These are phyloP conservation scores for Poeciliopsis presidionis DNA, from an alignment of 2,797 vertebrate genomes.

Conservation along the genomic window DNA sequence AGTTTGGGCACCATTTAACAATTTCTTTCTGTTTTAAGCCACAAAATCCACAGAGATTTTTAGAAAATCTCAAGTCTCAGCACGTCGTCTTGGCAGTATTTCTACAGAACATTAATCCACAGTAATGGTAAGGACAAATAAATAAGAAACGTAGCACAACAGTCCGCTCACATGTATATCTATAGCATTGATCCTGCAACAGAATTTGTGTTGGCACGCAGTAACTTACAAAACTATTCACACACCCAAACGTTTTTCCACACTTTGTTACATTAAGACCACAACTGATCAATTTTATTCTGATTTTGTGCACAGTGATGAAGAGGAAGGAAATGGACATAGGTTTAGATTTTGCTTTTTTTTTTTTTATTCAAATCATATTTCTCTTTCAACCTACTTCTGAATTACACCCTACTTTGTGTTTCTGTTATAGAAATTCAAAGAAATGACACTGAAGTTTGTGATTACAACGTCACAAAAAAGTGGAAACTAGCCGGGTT, in stretches of 20 bases:
- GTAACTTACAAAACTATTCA: not conserved
- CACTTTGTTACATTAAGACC: not conserved
- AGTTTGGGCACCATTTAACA: not conserved
- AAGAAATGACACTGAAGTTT: not conserved
- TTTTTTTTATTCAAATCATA: not conserved
- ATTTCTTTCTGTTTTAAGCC: constrained; percentile 10
- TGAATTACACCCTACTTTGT: not conserved
- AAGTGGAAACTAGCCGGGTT: no score
- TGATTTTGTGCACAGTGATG: not conserved
- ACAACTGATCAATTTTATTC: not conserved
- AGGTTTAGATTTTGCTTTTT: not conserved
- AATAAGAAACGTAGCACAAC: constrained; percentile 67
- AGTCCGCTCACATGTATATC: constrained; percentile 27
- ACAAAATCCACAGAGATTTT: not conserved
- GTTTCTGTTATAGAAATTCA: not conserved
- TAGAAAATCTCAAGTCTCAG: constrained; percentile 5
- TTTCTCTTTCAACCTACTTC: not conserved
- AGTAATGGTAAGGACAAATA: constrained; percentile 73
- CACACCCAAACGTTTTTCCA: not conserved
- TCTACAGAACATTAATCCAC: constrained; percentile 51
- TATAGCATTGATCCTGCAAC: constrained; percentile 40
- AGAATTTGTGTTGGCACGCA: constrained; percentile 24
- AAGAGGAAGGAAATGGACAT: not conserved
- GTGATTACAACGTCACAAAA: not conserved
- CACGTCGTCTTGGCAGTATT: constrained; percentile 42